Evolutionary conservation across 1,140 invertebrate genomes (phyloP), one percentile per base, ranked within the genome.

Genomic region (Nasonia vitripennis): DNA sequence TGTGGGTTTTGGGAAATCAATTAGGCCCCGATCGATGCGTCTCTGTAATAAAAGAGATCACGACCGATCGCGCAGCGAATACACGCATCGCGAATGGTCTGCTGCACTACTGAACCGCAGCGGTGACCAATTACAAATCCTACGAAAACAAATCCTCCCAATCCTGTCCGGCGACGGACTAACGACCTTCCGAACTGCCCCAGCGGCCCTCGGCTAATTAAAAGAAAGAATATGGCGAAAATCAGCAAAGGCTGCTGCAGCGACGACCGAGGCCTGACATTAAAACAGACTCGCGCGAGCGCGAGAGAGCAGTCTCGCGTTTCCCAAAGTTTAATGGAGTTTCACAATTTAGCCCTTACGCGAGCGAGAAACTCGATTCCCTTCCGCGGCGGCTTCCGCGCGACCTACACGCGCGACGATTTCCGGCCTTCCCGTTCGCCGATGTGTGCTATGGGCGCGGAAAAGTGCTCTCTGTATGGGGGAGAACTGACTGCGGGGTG

Each of bases 251-350:
- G 23, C 10, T 9, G 3, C 34, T 27, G 31, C 71, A 17, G 71
- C 34, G 7, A 27, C 67, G 0, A 7, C 6, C 67, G 23, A 27
- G 9, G 23, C n/a, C 7, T 70, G 27, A 70, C 67, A 31, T 27
- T n/a, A 70, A 34, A 71, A 71, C 4, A 11, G 23, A 27, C 9
- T 2, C 70, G 70, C 3, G 73, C 6, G 34, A 2, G 34, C 34
- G 34, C 0, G 27, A 27, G 27, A 41, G 20, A 34, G 37, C 7
- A 45, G 68, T 55, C 45, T 71, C 27, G 67, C 75, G 62, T 84
- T 79, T 51, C 75, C 55, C 83, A 82, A 82, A 86, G 80, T 86
- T 86, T 78, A 77, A 81, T 78, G 73, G 84, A 77, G 79, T 86
- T 85, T 80, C 68, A 71, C 78, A 75, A 80, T 81, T 85, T 85